phyloP scores from a whole-genome alignment of 2,888 invertebrate species.

The Lepeophtheirus nordmannii region DNA sequence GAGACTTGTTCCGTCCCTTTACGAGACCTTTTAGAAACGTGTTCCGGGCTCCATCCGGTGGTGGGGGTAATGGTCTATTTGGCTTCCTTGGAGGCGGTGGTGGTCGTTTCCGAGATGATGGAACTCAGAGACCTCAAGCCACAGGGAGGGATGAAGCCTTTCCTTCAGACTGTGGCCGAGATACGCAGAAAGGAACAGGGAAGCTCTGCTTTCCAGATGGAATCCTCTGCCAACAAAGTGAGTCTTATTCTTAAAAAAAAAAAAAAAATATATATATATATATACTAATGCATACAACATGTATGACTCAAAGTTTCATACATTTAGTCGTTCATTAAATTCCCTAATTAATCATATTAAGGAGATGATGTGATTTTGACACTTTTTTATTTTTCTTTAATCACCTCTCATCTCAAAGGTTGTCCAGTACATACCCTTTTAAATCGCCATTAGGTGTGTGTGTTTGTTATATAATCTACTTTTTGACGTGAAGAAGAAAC shows the following conservation, averaged over 20 bases:
- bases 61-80: not conserved
- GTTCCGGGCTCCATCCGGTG: not conserved
- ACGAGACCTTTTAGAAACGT: constrained; percentile 4
- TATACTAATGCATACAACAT: too few species aligned
- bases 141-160: constrained; percentile 19
- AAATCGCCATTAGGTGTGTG: too few species aligned
- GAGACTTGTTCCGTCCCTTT: constrained; percentile 18
- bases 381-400: too few species aligned
- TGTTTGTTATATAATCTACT: too few species aligned
- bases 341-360: too few species aligned
- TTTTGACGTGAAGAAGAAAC: too few species aligned
- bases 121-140: constrained; percentile 19
- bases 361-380: too few species aligned
- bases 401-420: too few species aligned
- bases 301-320: too few species aligned
- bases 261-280: too few species aligned
- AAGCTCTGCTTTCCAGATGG: constrained; percentile 24
- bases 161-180: constrained; percentile 20
- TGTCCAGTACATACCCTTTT: too few species aligned
- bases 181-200: constrained; percentile 23
- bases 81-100: not conserved
- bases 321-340: too few species aligned
- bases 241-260: not conserved
- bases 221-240: constrained; percentile 17
- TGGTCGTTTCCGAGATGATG: constrained; percentile 17